Conservation (phyloP, 2,113 vertebrate species). For the Hypocryptadius cinnamomeus region DNA sequence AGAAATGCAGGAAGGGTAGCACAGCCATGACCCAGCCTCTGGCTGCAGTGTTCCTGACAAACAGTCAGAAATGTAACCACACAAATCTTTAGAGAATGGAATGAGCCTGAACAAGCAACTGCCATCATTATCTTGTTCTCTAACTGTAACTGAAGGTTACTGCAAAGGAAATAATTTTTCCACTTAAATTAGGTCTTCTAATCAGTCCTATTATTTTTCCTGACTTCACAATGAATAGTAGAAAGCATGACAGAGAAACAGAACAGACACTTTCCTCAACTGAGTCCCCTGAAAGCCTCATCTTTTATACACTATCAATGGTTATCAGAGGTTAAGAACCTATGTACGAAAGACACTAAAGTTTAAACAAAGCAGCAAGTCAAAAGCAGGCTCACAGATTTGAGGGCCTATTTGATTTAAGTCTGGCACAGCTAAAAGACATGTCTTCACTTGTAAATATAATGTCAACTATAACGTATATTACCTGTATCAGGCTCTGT, state of each 20-base stretch:
- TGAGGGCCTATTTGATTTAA: background rate
- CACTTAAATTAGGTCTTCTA: background rate
- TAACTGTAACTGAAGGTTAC: background rate
- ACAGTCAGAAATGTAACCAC: background rate
- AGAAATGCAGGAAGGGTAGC: constrained; percentile 6
- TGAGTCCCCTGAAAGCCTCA: background rate
- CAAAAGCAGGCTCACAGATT: background rate
- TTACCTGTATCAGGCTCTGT: background rate
- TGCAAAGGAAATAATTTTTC: background rate
- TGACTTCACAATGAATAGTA: background rate
- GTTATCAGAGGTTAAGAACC: background rate
- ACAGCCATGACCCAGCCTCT: background rate
- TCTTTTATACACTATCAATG: background rate
- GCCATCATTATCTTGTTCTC: background rate
- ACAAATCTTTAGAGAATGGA: background rate
- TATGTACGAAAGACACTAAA: background rate
- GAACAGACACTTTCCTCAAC: background rate
- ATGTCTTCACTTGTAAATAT: background rate
- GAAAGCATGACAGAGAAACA: background rate
- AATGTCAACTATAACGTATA: background rate
- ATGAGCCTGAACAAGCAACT: background rate
- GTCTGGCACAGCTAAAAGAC: background rate
- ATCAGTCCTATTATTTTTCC: background rate
- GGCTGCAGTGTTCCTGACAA: background rate
- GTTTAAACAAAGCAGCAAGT: background rate